A percentile compares a stretch with the other conserved stretches of the same genome.
These are phyloP conservation scores for Harmothoe impar DNA, from an alignment of 2,888 invertebrate species.

Conservation along the genomic window DNA sequence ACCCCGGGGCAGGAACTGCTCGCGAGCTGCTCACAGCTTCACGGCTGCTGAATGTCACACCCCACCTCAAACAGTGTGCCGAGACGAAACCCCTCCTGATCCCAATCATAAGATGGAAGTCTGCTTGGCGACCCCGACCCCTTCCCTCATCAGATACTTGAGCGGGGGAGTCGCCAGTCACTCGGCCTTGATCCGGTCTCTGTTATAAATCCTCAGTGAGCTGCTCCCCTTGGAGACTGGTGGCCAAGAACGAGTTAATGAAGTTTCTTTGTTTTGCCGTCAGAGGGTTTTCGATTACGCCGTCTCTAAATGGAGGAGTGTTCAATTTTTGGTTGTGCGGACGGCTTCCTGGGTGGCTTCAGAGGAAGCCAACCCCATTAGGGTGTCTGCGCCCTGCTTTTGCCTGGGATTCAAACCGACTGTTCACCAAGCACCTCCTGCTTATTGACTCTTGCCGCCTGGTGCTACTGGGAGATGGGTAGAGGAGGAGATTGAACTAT, in stretches of 20 bases:
- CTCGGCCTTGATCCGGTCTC: not conserved
- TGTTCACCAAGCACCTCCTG: not conserved
- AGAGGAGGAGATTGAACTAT: no score
- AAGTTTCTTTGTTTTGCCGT: conserved; percentile 44
- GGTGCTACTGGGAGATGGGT: no score
- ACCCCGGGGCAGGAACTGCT: not conserved
- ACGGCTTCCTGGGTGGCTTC: not conserved
- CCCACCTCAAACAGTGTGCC: conserved; percentile 1
- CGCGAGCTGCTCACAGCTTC: not conserved
- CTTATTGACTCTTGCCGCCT: no score
- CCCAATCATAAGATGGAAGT: conserved; percentile 48
- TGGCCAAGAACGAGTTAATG: conserved; percentile 31
- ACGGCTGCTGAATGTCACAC: conserved; percentile 41
- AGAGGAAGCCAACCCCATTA: not conserved
- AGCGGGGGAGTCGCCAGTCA: not conserved
- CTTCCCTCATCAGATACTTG: not conserved
- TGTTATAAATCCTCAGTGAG: not conserved
- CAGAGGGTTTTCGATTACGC: conserved; percentile 33
- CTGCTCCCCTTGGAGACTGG: conserved; percentile 1
- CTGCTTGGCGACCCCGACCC: conserved; percentile 9
- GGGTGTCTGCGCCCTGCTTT: not conserved
- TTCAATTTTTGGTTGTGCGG: not conserved
- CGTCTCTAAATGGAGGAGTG: not conserved
- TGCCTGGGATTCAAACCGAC: conserved; percentile 1
- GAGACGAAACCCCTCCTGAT: conserved; percentile 38